Base-by-base conservation (phyloP, 2,797 vertebrate genomes). In the Takifugu ocellatus region DNA sequence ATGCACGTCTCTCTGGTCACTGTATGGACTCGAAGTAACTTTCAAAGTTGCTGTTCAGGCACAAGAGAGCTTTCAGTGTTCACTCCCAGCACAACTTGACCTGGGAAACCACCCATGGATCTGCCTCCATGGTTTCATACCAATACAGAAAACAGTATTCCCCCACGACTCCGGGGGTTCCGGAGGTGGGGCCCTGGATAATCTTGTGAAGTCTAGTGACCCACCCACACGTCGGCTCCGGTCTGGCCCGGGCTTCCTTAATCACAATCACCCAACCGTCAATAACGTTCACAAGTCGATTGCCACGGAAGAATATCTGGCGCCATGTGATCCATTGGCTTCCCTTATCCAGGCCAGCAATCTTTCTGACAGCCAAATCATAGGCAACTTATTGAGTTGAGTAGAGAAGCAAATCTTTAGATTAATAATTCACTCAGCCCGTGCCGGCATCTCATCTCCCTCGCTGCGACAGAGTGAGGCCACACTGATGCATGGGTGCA, bases 391-490 rank as follows among this genome's bases (percentile, higher is more conserved):
- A 90, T 85, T 86, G 81, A 72, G 84, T 88, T 85, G 63, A 43
- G 65, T 45, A 61, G 76, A 75, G 76, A 75, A 70, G 65, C 56
- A 81, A 77, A 87, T 79, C 70, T 84, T 80, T 70, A 70, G 84
- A 88, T 90, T 88, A 88, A 91, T 88, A 90, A 84, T 88, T 88
- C 75, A 89, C 81, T 82, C 78, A 15, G 72, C 63, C 71, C 52
- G 9, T n/a, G 56, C 59, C 72, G 66, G 73, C 70, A 70, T 78
- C 70, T 80, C 75, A 76, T 84, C 68, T 67, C 60, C 46, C 51
- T 68, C 67, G 1, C 53, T 45, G 73, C 45, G 10, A 31, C 46
- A 64, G 59, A 72, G 59, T 24, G 72, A 77, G 78, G 50, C 63
- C 68, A 72, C 54, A 61, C 55, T n/a, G 70, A 50, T 54, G 51